These are phyloP conservation scores for Erethizon dorsatum DNA, from an alignment of 2,797 vertebrate genomes.

Conservation along the genomic window DNA sequence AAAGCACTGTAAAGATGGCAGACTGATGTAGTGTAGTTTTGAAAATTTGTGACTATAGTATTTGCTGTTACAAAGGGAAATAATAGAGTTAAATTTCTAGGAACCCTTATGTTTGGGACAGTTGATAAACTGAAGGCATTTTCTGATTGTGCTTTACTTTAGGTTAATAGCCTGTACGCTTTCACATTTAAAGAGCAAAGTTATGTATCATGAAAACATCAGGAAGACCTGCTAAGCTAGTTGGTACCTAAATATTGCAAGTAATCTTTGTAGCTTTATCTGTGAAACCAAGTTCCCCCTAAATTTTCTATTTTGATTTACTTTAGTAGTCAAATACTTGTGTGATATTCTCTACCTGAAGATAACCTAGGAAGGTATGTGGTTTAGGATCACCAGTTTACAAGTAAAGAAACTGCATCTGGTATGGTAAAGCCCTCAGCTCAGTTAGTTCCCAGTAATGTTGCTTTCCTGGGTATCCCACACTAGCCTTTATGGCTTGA, in stretches of 20 bases:
- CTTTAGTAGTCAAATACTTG: background rate
- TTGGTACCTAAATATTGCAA: background rate
- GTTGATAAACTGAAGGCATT: constrained; percentile 75
- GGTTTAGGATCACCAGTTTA: background rate
- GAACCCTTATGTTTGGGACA: constrained; percentile 43
- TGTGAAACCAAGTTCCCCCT: background rate
- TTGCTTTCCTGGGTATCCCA: background rate
- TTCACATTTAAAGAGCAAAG: constrained; percentile 82
- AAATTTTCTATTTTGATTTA: background rate
- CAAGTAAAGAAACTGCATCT: background rate
- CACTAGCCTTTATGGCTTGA: background rate
- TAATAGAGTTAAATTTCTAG: constrained; percentile 62
- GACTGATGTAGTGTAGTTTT: background rate
- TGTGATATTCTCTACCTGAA: background rate
- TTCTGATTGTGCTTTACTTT: constrained; percentile 70
- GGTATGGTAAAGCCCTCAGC: background rate
- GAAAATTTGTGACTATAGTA: background rate
- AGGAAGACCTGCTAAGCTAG: background rate
- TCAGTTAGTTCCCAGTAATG: background rate
- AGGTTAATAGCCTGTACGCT: constrained; percentile 50
- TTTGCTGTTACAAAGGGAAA: background rate
- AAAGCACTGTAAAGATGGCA: background rate
- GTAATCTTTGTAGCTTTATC: background rate
- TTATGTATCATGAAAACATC: constrained; percentile 72
- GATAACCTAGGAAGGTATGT: background rate